phyloP scores from a whole-genome alignment of 1,140 invertebrate species.

The Glomeris maerens region DNA sequence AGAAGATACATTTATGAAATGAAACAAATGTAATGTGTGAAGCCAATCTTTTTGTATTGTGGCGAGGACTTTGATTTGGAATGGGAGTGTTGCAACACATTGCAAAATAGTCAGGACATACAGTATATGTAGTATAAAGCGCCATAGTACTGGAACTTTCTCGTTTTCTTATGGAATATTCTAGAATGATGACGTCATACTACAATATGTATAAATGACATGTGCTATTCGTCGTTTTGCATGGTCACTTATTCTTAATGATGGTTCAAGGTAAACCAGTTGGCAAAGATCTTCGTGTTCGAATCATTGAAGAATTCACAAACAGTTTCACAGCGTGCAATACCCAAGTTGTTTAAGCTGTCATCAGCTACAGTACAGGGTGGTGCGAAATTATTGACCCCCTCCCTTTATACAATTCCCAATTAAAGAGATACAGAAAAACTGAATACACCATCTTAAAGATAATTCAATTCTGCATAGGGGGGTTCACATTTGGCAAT shows the following conservation, averaged over 20 bases:
- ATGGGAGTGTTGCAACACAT: background rate
- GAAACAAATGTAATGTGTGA: background rate
- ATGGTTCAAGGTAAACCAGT: background rate
- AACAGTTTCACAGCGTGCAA: constrained; percentile 7
- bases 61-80: background rate
- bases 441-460: no score
- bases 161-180: background rate
- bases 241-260: background rate
- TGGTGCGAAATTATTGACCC: background rate
- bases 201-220: constrained; percentile 5
- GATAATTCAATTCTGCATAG: background rate
- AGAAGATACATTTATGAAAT: constrained; percentile 1
- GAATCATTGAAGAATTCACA: constrained; percentile 3
- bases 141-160: constrained; percentile 5
- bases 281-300: constrained; percentile 1
- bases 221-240: background rate
- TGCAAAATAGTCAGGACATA: constrained; percentile 1
- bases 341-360: constrained; percentile 1
- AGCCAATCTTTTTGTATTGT: background rate
- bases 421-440: no score
- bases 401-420: background rate
- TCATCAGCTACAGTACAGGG: constrained; percentile 6
- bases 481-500: background rate
- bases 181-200: constrained; percentile 4
- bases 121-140: constrained; percentile 3